Percentiles rank a stretch among this genome's conserved stretches.
phyloP scores from a whole-genome alignment of 53 echinoderm and acorn worm species.

The Arbacia lixula region DNA sequence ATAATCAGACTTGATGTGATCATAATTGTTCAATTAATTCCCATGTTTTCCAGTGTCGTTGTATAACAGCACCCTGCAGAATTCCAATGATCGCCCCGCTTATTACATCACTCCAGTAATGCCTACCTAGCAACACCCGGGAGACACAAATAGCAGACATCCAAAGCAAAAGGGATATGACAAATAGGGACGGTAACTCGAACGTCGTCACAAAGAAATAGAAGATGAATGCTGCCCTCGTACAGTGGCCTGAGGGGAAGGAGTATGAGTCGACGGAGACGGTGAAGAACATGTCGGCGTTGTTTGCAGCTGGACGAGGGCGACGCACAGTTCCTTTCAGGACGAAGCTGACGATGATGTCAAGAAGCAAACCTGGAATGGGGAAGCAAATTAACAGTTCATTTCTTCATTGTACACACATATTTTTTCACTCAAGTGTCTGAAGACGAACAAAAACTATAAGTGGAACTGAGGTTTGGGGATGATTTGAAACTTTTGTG shows the following conservation, averaged over 20 bases:
- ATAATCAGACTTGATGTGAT: too few relatives aligned
- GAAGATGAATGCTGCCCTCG: slow-evolving; percentile 79
- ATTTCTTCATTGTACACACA: too few relatives aligned
- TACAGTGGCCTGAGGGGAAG: slow-evolving; percentile 97
- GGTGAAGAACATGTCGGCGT: slow-evolving; percentile 85
- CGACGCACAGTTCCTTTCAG: slow-evolving; percentile 80
- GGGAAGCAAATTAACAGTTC: not conserved
- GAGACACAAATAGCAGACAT: slow-evolving; percentile 66
- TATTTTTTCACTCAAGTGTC: too few relatives aligned
- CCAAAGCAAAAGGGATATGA: slow-evolving; percentile 51
- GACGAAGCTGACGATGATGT: slow-evolving; percentile 68
- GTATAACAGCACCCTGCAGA: slow-evolving; percentile 70
- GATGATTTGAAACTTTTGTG: too few relatives aligned
- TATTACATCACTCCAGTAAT: slow-evolving; percentile 83
- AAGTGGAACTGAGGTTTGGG: too few relatives aligned
- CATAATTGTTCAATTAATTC: slow-evolving; percentile 9
- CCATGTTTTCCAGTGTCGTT: slow-evolving; percentile 65
- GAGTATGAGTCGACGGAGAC: slow-evolving; percentile 89
- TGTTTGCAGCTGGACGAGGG: slow-evolving; percentile 76
- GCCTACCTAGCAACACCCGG: slow-evolving; percentile 82
- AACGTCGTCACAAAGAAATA: slow-evolving; percentile 66
- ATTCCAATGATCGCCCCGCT: slow-evolving; percentile 83
- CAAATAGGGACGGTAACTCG: slow-evolving; percentile 10
- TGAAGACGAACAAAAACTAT: too few relatives aligned
- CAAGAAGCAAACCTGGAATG: slow-evolving; percentile 75